These are phyloP conservation scores for Caenorhabditis briggsae DNA, from an alignment of 1,140 invertebrate genomes.

Conservation along the genomic window DNA sequence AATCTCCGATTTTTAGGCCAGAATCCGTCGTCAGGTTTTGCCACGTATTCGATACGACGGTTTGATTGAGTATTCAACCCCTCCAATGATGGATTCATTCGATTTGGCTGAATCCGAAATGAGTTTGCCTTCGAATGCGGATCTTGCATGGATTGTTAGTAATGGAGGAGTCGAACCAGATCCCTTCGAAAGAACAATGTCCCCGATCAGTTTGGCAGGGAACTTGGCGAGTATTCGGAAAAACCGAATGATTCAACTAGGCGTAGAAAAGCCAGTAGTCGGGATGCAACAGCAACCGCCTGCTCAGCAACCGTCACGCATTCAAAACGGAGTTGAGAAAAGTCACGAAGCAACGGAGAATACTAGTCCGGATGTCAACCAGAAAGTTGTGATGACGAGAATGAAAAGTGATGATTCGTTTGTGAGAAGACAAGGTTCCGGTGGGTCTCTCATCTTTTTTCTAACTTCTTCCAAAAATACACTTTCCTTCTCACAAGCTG, in stretches of 20 bases:
- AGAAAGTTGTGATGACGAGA: conserved; percentile 14
- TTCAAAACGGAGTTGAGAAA: conserved; percentile 25
- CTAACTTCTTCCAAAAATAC: neutral
- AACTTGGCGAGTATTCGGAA: conserved; percentile 36
- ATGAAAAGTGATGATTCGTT: conserved; percentile 52
- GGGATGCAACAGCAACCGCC: neutral
- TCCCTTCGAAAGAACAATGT: conserved; percentile 36
- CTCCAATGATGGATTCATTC: conserved; percentile 62
- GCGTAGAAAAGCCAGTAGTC: neutral
- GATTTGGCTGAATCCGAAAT: conserved; percentile 43
- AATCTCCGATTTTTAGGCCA: conserved; percentile 43
- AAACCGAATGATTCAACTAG: conserved; percentile 23
- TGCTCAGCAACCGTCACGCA: conserved; percentile 27
- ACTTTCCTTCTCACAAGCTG: too few species aligned
- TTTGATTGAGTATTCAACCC: conserved; percentile 64
- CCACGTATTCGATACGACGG: conserved; percentile 65
- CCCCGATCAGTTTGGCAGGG: conserved; percentile 16
- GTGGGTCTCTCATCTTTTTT: neutral
- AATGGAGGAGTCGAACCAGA: conserved; percentile 22
- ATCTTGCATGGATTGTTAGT: conserved; percentile 63
- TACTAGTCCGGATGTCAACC: neutral
- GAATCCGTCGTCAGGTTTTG: conserved; percentile 56
- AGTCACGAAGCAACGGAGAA: neutral
- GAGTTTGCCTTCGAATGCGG: conserved; percentile 55
- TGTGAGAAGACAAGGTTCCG: conserved; percentile 44